Base-by-base conservation (phyloP, 2,888 invertebrate species). In the Melinaea menophilus region DNA sequence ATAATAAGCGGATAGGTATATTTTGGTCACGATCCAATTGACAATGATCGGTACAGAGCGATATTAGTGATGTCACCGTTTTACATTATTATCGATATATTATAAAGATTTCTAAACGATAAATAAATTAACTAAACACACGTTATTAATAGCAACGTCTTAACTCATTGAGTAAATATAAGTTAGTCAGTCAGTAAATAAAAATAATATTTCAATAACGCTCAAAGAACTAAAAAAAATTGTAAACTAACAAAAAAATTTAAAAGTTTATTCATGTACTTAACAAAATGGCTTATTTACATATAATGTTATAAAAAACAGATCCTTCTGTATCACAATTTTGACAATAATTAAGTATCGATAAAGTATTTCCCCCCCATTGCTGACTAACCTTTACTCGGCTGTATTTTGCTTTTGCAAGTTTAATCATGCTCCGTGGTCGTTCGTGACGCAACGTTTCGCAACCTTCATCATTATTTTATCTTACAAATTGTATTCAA, bases 1-100 rank as follows among this genome's bases (percentile, higher is more conserved):
- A 88, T 90, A 90, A 90, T 90, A 89, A 89, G 88, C 85, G 83
- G 90, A 90, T 89, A 90, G 86, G 84, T 88, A 87, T 80, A 87
- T 88, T 89, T 89, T 84, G 87, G 86, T 90, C 90, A 90, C 90
- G 90, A 90, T 81, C 84, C 87, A 85, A 90, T 90, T 90, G 90
- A 86, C 90, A 90, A 88, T 89, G 89, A 90, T 89, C 89, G 87
- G 86, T 83, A 83, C 84, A 72, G 83, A 73, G 83, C 79, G 74
- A 75, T 73, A 58, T 65, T 74, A 84, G 86, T 72, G 85, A 71
- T 75, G 84, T 58, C 34, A 11, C 9, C 33, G 46, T 13, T 35
- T 55, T 31, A 54, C 11, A 47, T 55, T 37, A 55, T 34, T 73
- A 73, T 69, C 67, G 69, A 67, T 62, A 37, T 61, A 37, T 54